Evolutionary conservation across 1,140 invertebrate species (phyloP), one percentile per base, ranked within the genome.

Genomic region (Aphaenogaster floridana): DNA sequence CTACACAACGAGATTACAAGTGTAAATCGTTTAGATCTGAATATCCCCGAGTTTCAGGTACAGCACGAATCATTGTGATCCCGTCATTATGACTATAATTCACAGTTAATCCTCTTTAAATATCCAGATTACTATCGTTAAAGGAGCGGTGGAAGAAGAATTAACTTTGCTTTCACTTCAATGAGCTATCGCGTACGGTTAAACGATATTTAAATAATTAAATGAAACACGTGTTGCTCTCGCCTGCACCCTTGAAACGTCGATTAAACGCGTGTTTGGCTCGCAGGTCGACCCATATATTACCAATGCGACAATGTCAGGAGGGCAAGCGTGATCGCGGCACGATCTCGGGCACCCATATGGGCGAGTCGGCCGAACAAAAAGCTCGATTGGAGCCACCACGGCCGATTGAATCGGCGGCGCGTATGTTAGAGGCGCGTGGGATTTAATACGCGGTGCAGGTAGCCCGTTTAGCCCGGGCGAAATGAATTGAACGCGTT

Each of bases 401-500:
- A 77, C 50, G 79, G 61, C 54, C 61, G 81, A 84, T 78, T 86
- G 69, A 90, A 88, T 90, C 54, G 86, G 54, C 86, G 63, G 83
- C 86, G 83, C 76, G 76, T 78, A 86, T 63, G 86, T 50, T 66
- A 69, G 66, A 83, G 83, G 83, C 86, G 91, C 89, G 77, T 90
- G 91, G 87, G 90, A 88, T 64, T 89, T 90, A 90, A 91, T 91
- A 90, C 91, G 78, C 57, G 36, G 80, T 48, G 91, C 90, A 91
- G 93, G 91, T 93, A 93, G 91, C 74, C 90, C 88, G 88, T 50
- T 84, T 93, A 87, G 86, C 78, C 68, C 61, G 88, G 64, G 52
- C 78, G 57, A 54, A 89, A 92, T 92, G 88, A 92, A 92, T 92
- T 89, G 89, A 89, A 88, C 76, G 77, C 54, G 57, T 61, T 81